Evolutionary conservation across 2,113 vertebrate species (phyloP).

Genomic region (Phyllostomus discolor): DNA sequence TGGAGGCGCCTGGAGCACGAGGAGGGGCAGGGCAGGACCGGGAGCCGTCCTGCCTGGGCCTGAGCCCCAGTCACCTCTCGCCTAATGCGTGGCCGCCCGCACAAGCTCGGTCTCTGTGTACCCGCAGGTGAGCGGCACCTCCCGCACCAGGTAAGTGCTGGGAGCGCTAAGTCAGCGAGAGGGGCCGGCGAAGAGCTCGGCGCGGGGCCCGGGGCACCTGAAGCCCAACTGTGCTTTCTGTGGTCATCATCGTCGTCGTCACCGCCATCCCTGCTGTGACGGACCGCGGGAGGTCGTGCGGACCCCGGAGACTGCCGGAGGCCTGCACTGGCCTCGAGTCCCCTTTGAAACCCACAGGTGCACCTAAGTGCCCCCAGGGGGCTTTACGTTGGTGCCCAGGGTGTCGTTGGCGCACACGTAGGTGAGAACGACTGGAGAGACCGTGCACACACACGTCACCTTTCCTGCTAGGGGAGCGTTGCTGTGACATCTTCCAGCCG

Average conservation of each 20-base stretch:
- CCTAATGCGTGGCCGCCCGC: accelerated
- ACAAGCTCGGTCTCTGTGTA: not conserved
- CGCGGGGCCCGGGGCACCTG: accelerated
- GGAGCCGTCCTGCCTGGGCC: accelerated
- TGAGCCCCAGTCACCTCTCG: not conserved
- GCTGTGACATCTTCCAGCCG: not conserved
- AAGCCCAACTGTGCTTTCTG: accelerated
- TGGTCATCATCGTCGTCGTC: accelerated
- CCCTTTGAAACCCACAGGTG: not conserved
- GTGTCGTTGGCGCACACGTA: accelerated
- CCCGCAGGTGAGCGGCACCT: accelerated
- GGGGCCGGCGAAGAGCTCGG: accelerated
- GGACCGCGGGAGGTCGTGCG: not conserved
- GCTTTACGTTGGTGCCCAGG: not conserved
- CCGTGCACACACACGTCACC: accelerated
- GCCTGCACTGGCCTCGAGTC: not conserved
- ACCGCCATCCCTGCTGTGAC: not conserved
- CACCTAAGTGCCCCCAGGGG: not conserved
- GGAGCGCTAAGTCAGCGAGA: not conserved
- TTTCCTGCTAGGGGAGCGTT: not conserved
- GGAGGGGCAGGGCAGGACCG: not conserved
- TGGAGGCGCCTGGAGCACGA: not conserved
- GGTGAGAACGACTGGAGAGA: not conserved
- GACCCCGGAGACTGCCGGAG: not conserved
- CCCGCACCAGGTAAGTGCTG: not conserved